Evolutionary conservation across 1,140 invertebrate genomes (phyloP), one percentile per base, ranked within the genome.

Genomic region (Oppia nitens): DNA sequence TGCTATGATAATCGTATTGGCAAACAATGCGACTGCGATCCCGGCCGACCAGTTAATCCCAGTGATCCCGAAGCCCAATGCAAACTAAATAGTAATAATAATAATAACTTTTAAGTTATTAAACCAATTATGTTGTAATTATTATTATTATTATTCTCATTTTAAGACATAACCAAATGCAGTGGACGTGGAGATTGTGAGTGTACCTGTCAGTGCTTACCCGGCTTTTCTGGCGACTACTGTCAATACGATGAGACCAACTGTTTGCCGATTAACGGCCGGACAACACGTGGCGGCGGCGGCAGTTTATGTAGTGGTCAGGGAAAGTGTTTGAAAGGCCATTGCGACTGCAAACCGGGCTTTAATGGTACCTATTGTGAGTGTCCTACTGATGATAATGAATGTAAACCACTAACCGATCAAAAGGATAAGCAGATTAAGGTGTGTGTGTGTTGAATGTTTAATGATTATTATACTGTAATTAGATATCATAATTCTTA

Each of bases 201-300:
- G 21, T 77, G 76, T 66, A 76, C 74, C 23, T 77, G 75, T 64
- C 66, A 68, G 12, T 75, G 75, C 62, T 65, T 66, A 40, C 60
- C 65, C 11, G 23, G 12, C 24, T 57, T 14, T 20, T 24, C 40
- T 23, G 91, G 91, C 1, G 74, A 77, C 58, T 92, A 77, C 71
- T 97, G 92, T 69, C 83, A 96, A 71, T 95, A 90, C 72, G 87
- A 95, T 70, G 88, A 95, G 17, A 95, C 91, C 68, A 85, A 89
- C 67, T 79, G 84, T 62, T 77, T 83, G 69, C 79, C 85, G 67
- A 66, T 78, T 62, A 71, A 91, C 9, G 92, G 88, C 70, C 85
- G 84, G 26, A 83, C 82, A 59, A n/a, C 70, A 32, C n/a, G n/a
- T n/a, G n/a, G n/a, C n/a, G n/a, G n/a, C n/a, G n/a, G n/a, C n/a